Conservation (phyloP, 1,140 invertebrate species). For the Mactra quadrangularis region DNA sequence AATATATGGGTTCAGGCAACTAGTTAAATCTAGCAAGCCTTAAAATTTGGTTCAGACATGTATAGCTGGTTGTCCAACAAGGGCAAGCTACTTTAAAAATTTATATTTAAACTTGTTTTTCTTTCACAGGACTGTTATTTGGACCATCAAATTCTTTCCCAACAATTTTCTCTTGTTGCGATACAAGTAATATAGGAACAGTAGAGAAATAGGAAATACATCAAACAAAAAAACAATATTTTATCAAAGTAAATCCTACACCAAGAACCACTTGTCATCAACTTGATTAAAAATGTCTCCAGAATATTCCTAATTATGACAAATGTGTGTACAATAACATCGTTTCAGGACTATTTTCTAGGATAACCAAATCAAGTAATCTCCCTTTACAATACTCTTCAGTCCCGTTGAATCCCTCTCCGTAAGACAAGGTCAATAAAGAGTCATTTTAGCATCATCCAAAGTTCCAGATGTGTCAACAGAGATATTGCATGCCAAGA, state of each 20-base stretch:
- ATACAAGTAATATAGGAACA: no score
- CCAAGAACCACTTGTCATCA: neutral
- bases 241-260: conserved; percentile 8
- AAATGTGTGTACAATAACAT: conserved; percentile 33
- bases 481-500: conserved; percentile 33
- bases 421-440: conserved; percentile 43
- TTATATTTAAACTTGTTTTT: no score
- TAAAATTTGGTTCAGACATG: no score
- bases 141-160: no score
- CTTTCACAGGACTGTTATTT: no score
- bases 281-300: conserved; percentile 37
- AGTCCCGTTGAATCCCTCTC: conserved; percentile 10
- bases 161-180: no score
- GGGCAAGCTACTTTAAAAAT: no score
- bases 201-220: no score
- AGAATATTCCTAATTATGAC: conserved; percentile 42
- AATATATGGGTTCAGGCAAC: no score
- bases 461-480: conserved; percentile 53
- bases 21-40: no score
- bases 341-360: conserved; percentile 28
- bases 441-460: conserved; percentile 30
- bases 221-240: no score
- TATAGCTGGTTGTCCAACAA: no score
- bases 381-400: conserved; percentile 14
- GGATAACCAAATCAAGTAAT: conserved; percentile 13